Base-by-base conservation (phyloP, 1,140 invertebrate genomes). In the Chironomus striatipennis region DNA sequence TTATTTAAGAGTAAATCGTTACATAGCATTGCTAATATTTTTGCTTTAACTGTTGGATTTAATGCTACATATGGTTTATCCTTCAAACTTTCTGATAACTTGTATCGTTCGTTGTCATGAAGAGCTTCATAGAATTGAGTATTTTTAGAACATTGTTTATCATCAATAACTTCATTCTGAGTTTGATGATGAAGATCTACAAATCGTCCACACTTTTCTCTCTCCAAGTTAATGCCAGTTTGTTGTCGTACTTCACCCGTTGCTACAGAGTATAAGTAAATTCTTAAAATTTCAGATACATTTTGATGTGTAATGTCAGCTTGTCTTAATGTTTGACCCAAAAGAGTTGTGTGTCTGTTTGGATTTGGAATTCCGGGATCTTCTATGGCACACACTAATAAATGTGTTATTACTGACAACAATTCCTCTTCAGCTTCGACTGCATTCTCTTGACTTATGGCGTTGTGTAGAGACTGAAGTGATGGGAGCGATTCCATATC, bases 1-100 rank as follows among this genome's bases (percentile, higher is more conserved):
- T 96, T 95, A 81, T 96, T 96, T 83, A 95, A 93, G 72, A 97
- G 84, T 77, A 98, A 85, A 84, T 98, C 95, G 84, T 98, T 95
- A 83, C 95, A 97, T 2, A 98, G 86, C 83, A 93, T 96, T 3
- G 91, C 92, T 42, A 98, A 83, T 80, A 97, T 93, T 75, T 91
- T 89, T 0, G 93, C 90, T 81, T 98, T 98, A 74, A 91, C 88
- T 1, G 91, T 93, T 7, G 94, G 88, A 83, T 91, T 94, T 5
- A 97, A 83, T 0, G 95, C 89, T 74, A 95, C 87, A 83, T 95
- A 97, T 0, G 94, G 93, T 74, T 90, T 91, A 80, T 91, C 89
- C 74, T 89, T 87, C 0, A 95, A 83, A 79, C 89, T 88, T 76
- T 92, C 89, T 83, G 90, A 87, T 47, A 82, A 67, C 43, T 81